Evolutionary conservation across 2,797 vertebrate genomes (phyloP), one percentile per base, ranked within the genome.

Genomic region (Cossypha heuglini): DNA sequence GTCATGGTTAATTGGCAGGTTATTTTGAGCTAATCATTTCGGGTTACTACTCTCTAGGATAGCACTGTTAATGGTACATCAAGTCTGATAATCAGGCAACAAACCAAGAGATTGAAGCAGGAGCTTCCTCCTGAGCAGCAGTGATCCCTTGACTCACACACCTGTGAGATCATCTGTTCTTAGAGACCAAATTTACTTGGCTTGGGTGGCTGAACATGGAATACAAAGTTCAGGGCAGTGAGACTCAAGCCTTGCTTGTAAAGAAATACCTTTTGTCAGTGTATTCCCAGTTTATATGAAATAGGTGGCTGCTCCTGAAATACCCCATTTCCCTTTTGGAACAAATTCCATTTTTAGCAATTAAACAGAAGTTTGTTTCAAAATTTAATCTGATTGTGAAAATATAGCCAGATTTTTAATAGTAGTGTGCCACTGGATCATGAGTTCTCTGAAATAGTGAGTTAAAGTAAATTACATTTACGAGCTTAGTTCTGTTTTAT

Each of bases 1-100:
- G 81, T 28, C 91, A 19, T 13, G 71, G 57, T 58, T 94, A 95
- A 94, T 95, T 92, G 86, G 63, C 57, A 79, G 78, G 84, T 74
- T 94, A 91, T 96, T 94, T 94, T 76, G 29, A 92, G 90, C 86
- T 68, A n/a, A 59, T 87, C 0, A 2, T 31, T 71, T 43, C 3
- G 0, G 63, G 28, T 59, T 72, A 3, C 57, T 88, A 9, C 61
- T 94, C 63, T 89, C 33, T 40, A 76, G 72, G 77, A 40, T 29
- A 45, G 33, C 11, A 16, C 52, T 73, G 86, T 77, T 80, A 80
- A 55, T 64, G 81, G 49, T 49, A 14, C 38, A 10, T 49, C 20
- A 9, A 13, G 37, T 37, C 45, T 46, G 29, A 46, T 79, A 73
- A 42, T 26, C n/a, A 13, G 49, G 61, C 28, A 77, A 24, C 31